Evolutionary conservation across 2,113 vertebrate genomes (phyloP).

Genomic region (Petaurus breviceps): DNA sequence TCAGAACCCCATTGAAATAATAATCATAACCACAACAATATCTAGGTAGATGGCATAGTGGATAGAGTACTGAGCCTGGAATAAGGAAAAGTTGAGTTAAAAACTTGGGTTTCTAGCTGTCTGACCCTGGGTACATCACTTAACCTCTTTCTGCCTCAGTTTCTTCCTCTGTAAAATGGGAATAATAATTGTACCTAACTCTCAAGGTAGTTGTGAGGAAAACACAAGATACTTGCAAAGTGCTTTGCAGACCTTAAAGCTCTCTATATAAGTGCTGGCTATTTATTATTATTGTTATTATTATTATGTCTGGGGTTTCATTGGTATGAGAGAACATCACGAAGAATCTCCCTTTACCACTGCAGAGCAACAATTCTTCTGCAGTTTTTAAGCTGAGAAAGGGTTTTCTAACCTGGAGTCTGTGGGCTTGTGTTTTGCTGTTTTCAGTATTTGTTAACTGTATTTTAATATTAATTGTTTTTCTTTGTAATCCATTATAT

Average conservation of each 20-base stretch:
- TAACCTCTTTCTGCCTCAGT: background rate
- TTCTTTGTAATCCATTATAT: background rate
- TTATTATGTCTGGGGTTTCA: background rate
- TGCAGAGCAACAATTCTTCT: background rate
- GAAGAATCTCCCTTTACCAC: background rate
- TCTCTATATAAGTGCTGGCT: background rate
- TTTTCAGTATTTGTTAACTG: background rate
- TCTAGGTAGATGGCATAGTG: background rate
- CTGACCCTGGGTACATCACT: background rate
- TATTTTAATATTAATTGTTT: background rate
- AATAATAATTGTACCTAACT: background rate
- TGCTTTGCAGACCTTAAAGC: background rate
- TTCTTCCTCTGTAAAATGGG: background rate
- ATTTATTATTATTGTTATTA: background rate
- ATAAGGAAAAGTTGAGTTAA: background rate
- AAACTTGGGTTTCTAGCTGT: background rate
- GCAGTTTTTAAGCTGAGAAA: background rate
- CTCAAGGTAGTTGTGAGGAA: background rate
- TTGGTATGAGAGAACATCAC: background rate
- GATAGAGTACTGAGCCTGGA: background rate
- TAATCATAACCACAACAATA: too few species aligned
- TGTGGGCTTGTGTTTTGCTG: background rate
- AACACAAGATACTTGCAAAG: background rate
- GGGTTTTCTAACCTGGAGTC: background rate
- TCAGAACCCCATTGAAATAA: background rate